Evolutionary conservation across 2,888 invertebrate species (phyloP), one percentile per base, ranked within the genome.

Genomic region (Cerceris ruficornis): DNA sequence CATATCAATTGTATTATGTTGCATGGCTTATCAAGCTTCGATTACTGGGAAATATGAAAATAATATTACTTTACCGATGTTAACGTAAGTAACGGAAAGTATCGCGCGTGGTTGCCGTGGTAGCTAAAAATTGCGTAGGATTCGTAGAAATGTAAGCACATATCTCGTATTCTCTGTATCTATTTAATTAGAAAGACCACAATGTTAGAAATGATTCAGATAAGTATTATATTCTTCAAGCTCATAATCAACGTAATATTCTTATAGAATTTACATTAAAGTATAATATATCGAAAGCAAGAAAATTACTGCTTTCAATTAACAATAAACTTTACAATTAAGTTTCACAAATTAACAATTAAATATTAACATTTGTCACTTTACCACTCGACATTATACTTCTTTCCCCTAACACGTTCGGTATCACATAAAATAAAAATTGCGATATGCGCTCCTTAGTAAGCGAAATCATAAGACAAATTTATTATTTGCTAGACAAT

Each of bases 61-160:
- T n/a, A n/a, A 9, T 14, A 5, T 46, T 58, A n/a, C 14, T 9
- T 7, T 65, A 46, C 13, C 17, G n/a, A 17, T 50, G 49, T 54
- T 15, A 50, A 50, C 13, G 7, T 46, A 62, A 41, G 15, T 42
- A 46, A 14, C 17, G 50, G 14, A 7, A 11, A 58, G 28, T 74
- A 50, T 62, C 59, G 52, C 61, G 75, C 46, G 9, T 70, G 46
- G 66, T 70, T 70, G 67, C 76, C 67, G 66, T 69, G 62, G 28
- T 64, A 58, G 54, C 76, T 70, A 55, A 70, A 77, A 76, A 76
- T n/a, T 62, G 50, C 77, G 77, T 76, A 59, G 67, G 62, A 67
- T 67, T 76, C 62, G 76, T 69, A 70, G 77, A 76, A 77, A 77
- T 67, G 54, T 67, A 70, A 78, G 65, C 71, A 50, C 41, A 7